A percentile compares a stretch with the other conserved stretches of the same genome.
These are phyloP conservation scores for Axinella damicornis DNA, from an alignment of 37 sponge, comb jelly and placozoan species.

Conservation along the genomic window DNA sequence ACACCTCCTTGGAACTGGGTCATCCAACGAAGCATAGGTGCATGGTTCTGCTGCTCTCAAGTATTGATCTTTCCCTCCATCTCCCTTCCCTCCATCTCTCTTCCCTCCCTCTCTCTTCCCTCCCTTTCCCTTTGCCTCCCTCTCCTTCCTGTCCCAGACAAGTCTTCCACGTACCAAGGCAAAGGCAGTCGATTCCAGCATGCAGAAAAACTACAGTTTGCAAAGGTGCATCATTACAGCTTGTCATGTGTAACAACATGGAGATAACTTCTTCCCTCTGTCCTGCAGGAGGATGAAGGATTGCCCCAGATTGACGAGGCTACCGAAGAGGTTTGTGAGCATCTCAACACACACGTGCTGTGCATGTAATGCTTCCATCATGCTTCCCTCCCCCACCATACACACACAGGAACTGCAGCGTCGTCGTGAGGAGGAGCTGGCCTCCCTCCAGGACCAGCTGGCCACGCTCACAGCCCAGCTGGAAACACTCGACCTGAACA, in stretches of 20 bases:
- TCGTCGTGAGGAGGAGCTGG: conserved; percentile 84
- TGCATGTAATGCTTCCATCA: background rate
- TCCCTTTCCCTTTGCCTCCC: too few species aligned
- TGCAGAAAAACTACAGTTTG: conserved; percentile 89
- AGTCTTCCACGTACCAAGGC: conserved; percentile 15
- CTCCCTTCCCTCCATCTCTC: too few species aligned
- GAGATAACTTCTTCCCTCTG: too few species aligned
- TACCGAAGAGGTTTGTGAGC: conserved; percentile 49
- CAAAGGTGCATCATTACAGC: conserved; percentile 66
- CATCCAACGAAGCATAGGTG: too few species aligned
- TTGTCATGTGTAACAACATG: too few species aligned
- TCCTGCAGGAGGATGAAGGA: conserved; percentile 56
- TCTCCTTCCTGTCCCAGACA: background rate
- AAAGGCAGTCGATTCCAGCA: conserved; percentile 88
- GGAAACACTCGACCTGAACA: conserved; percentile 83
- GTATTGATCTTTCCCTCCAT: too few species aligned
- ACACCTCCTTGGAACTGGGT: too few species aligned
- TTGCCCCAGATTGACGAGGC: conserved; percentile 44
- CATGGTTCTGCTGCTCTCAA: too few species aligned
- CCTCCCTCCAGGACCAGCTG: conserved; percentile 71
- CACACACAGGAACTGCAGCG: conserved; percentile 65
- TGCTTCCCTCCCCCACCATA: background rate
- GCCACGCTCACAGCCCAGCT: conserved; percentile 62
- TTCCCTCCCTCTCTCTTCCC: background rate
- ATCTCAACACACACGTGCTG: too few species aligned